These are phyloP conservation scores for Desoria tigrina DNA, from an alignment of 2,888 invertebrate genomes.

Conservation along the genomic window DNA sequence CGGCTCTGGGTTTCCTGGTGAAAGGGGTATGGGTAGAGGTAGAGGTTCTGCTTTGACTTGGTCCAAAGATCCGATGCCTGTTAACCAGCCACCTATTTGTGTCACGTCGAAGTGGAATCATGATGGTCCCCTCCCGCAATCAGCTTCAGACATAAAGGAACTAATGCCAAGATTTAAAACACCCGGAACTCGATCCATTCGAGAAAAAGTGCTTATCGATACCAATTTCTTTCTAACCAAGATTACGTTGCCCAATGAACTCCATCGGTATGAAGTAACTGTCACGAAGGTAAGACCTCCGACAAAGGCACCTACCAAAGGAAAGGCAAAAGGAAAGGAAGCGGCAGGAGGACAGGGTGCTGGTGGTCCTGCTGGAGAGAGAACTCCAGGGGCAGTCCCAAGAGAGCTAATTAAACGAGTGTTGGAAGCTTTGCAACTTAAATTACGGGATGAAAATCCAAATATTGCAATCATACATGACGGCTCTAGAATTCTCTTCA, in stretches of 20 bases:
- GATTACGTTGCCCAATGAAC: neutral
- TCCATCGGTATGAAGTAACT: neutral
- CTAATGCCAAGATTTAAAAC: neutral
- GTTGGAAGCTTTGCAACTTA: too few species aligned
- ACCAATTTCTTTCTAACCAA: neutral
- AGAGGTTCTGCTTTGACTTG: too few species aligned
- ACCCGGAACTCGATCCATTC: too few species aligned
- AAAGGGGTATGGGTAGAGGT: too few species aligned
- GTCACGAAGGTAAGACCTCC: neutral
- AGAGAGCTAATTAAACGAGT: too few species aligned
- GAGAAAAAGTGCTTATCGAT: neutral
- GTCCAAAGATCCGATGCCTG: too few species aligned
- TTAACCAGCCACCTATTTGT: too few species aligned
- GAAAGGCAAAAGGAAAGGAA: neutral
- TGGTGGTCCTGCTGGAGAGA: neutral
- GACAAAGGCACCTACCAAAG: neutral
- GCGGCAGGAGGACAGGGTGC: neutral
- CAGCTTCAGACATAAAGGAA: neutral
- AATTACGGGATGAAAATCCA: too few species aligned
- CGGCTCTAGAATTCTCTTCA: neutral
- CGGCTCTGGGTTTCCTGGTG: too few species aligned
- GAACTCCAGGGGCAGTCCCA: neutral
- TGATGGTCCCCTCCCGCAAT: neutral
- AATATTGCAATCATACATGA: too few species aligned
- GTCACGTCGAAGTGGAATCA: neutral